phyloP scores from a whole-genome alignment of 2,888 invertebrate genomes.

The Piscicola geometra region DNA sequence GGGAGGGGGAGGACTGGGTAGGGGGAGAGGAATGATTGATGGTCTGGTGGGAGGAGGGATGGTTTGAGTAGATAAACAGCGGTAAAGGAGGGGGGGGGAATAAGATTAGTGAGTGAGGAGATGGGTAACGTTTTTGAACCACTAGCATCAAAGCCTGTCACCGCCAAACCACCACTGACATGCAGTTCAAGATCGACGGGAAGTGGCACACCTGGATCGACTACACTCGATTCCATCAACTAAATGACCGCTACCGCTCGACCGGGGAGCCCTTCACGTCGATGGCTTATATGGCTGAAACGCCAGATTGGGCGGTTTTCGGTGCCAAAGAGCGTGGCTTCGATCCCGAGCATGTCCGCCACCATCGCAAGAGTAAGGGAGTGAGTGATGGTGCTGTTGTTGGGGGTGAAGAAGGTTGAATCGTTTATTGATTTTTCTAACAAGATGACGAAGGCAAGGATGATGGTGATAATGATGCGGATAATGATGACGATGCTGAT shows the following conservation, averaged over 20 bases:
- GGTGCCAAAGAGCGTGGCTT: slow-evolving; percentile 61
- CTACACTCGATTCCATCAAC: slow-evolving; percentile 59
- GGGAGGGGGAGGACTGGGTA: no score
- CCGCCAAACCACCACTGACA: no score
- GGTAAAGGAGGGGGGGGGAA: no score
- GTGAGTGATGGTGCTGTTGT: slow-evolving; percentile 8
- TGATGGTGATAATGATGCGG: neutral
- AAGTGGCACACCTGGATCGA: slow-evolving; percentile 64
- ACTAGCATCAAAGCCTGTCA: no score
- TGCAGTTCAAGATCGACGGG: slow-evolving; percentile 58
- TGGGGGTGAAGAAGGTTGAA: no score
- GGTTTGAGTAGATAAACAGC: neutral
- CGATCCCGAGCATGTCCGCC: slow-evolving; percentile 60
- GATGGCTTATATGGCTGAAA: slow-evolving; percentile 59
- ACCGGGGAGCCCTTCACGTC: slow-evolving; percentile 57
- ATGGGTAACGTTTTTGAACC: no score
- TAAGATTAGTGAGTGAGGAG: no score
- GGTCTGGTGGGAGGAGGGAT: neutral
- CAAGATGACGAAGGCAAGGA: neutral
- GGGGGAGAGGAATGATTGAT: no score
- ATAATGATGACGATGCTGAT: no score
- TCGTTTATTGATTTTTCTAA: no score
- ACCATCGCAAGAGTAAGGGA: slow-evolving; percentile 49
- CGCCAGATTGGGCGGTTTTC: slow-evolving; percentile 61
- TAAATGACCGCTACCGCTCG: slow-evolving; percentile 55